These are phyloP conservation scores for Struthio camelus DNA, from an alignment of 2,113 vertebrate species.

Conservation along the genomic window DNA sequence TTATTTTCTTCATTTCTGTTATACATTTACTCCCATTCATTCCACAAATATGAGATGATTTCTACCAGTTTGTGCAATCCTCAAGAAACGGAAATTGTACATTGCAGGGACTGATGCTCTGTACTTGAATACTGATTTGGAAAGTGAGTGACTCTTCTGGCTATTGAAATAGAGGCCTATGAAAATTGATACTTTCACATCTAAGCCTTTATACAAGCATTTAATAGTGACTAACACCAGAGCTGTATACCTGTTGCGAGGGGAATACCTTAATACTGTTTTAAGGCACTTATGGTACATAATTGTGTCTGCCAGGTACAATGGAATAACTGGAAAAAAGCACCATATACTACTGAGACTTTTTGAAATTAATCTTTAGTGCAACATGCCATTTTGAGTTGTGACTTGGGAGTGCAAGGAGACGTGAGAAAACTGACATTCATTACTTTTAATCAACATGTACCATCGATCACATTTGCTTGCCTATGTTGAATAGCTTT, in stretches of 20 bases:
- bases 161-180: neutral
- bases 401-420: neutral
- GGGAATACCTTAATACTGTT: neutral
- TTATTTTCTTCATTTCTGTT: neutral
- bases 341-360: accelerated
- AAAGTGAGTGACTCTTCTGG: neutral
- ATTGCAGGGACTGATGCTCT: neutral
- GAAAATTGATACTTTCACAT: neutral
- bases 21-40: neutral
- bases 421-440: neutral
- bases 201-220: neutral
- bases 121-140: neutral
- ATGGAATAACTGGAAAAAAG: neutral
- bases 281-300: neutral
- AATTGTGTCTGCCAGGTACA: neutral
- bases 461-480: neutral
- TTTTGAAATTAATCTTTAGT: neutral
- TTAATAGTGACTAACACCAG: accelerated
- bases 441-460: neutral
- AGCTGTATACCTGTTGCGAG: neutral
- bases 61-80: neutral
- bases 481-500: neutral
- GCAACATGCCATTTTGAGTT: neutral
- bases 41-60: neutral
- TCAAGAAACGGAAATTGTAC: neutral